phyloP scores from a whole-genome alignment of 1,140 invertebrate genomes.

The Chironomus tepperi region DNA sequence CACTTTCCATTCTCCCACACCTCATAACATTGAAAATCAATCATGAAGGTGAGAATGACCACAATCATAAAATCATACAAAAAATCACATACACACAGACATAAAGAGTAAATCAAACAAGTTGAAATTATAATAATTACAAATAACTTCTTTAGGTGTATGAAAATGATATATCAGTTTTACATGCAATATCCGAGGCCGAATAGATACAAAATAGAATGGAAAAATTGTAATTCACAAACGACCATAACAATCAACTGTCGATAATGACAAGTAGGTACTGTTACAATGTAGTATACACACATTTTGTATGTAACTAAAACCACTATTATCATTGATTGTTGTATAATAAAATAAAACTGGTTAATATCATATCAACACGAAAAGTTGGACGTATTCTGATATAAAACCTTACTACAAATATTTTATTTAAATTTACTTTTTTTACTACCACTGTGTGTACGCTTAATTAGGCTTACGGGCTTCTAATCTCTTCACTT shows the following conservation, averaged over 20 bases:
- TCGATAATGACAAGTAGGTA: background rate
- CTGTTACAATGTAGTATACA: background rate
- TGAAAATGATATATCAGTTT: constrained; percentile 18
- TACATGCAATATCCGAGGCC: background rate
- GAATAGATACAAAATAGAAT: background rate
- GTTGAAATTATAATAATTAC: background rate
- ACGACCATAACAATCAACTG: background rate
- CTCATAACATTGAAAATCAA: background rate
- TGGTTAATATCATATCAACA: constrained; percentile 22
- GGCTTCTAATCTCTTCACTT: constrained; percentile 12
- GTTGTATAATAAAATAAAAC: background rate
- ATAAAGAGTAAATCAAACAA: background rate
- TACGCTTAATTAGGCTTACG: constrained; percentile 7
- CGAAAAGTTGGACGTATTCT: constrained; percentile 18
- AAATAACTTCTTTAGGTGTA: constrained; percentile 20
- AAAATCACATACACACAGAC: background rate
- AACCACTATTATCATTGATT: background rate
- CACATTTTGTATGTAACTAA: background rate
- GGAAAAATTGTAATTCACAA: too few relatives aligned
- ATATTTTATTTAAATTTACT: background rate
- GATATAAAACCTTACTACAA: constrained; percentile 6
- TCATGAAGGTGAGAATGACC: background rate
- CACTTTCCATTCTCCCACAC: background rate
- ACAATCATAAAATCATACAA: background rate
- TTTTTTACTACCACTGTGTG: constrained; percentile 7